Percentiles rank a stretch among this genome's conserved stretches.
These are phyloP conservation scores for Xylophagus ater DNA, from an alignment of 2,888 invertebrate genomes.

Conservation along the genomic window DNA sequence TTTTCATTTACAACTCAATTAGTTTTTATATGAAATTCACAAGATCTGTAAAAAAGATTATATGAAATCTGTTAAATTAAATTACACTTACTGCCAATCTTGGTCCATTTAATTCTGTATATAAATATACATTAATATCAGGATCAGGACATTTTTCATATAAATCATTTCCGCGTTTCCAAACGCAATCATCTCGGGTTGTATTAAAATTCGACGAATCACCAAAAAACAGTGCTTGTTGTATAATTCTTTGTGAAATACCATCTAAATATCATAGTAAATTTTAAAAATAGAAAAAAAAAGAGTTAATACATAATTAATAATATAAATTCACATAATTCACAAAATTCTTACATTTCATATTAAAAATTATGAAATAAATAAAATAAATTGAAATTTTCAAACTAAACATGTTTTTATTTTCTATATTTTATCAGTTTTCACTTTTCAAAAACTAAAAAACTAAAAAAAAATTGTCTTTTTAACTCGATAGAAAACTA, in stretches of 20 bases:
- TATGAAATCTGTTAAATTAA: too few species aligned
- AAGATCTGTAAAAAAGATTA: too few species aligned
- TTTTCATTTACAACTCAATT: too few species aligned
- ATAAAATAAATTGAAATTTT: constrained; percentile 4
- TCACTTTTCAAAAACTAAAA: constrained; percentile 3
- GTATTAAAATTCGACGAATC: constrained; percentile 48
- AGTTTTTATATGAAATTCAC: too few species aligned
- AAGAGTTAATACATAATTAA: not conserved
- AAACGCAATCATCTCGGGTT: constrained; percentile 55
- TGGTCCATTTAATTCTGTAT: constrained; percentile 45
- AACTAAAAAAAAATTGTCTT: not conserved
- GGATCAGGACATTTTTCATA: constrained; percentile 59
- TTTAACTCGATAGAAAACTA: too few species aligned
- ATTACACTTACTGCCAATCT: constrained; percentile 39
- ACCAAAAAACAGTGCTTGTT: constrained; percentile 49
- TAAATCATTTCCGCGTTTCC: constrained; percentile 51
- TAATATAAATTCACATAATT: not conserved
- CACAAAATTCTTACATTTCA: constrained; percentile 10
- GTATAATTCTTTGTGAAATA: constrained; percentile 21
- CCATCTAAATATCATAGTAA: constrained; percentile 9
- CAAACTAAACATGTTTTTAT: constrained; percentile 5
- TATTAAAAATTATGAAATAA: constrained; percentile 7
- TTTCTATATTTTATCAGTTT: constrained; percentile 5
- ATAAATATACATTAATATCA: constrained; percentile 52
- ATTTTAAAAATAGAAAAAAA: not conserved